phyloP scores from a whole-genome alignment of 2,888 invertebrate genomes.

The Asteroscopus sphinx region DNA sequence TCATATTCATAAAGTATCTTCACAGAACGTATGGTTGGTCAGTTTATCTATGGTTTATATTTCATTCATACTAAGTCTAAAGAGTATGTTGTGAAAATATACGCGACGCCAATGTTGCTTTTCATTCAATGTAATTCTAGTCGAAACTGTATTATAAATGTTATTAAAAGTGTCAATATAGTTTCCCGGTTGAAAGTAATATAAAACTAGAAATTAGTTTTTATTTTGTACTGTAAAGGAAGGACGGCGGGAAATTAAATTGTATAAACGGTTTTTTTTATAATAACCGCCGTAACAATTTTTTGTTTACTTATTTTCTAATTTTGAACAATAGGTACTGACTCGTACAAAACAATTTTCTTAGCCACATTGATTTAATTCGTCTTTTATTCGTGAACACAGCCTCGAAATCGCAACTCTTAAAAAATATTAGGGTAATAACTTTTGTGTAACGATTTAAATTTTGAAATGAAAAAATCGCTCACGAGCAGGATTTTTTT shows the following conservation, averaged over 20 bases:
- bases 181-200: constrained; percentile 25
- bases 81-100: constrained; percentile 41
- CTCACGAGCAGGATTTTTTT: no score
- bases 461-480: no score
- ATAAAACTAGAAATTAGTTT: constrained; percentile 26
- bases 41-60: constrained; percentile 20
- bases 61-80: constrained; percentile 36
- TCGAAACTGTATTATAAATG: constrained; percentile 23
- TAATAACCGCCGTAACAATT: background rate
- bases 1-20: no score
- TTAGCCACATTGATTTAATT: no score
- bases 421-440: no score
- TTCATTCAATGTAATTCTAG: constrained; percentile 38
- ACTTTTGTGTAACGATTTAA: no score
- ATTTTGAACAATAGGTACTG: background rate
- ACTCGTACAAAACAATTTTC: background rate
- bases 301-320: background rate
- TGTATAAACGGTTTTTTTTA: background rate
- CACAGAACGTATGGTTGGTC: background rate
- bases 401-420: no score
- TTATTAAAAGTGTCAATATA: constrained; percentile 26
- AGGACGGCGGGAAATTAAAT: background rate
- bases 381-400: no score
- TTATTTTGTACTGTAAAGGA: constrained; percentile 2
- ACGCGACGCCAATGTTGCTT: constrained; percentile 16